Conservation (phyloP, 2,888 invertebrate species). For the Drosophila mayaguana region DNA sequence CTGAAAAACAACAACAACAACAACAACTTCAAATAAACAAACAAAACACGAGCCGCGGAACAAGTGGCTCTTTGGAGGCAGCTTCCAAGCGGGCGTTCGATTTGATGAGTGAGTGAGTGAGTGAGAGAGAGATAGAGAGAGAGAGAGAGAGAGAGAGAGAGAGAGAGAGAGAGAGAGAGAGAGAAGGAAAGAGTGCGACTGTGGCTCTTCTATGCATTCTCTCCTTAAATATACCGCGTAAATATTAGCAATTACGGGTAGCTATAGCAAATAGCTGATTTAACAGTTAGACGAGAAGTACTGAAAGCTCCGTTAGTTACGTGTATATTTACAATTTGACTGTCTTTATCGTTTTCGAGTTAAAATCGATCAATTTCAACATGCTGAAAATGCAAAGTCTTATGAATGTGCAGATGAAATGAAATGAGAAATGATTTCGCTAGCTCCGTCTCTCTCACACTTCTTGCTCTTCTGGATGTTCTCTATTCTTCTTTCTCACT, state of each 20-base stretch:
- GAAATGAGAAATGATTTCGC: no score
- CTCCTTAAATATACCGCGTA: slow-evolving; percentile 5
- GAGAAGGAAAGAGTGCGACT: no score
- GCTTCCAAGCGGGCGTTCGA: slow-evolving; percentile 28
- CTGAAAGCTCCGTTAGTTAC: no score
- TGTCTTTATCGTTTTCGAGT: no score
- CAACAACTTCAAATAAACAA: slow-evolving; percentile 32
- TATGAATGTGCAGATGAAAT: no score
- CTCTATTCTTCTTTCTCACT: neutral
- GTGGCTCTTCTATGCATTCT: neutral
- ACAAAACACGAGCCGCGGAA: slow-evolving; percentile 32
- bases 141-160: neutral
- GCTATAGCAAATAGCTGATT: neutral
- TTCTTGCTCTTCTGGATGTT: neutral
- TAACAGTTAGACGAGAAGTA: neutral
- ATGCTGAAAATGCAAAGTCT: neutral
- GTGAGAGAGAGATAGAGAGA: neutral
- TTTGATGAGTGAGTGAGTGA: slow-evolving; percentile 5
- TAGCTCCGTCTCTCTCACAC: neutral
- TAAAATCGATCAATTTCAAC: neutral
- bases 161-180: no score
- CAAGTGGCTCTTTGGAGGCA: slow-evolving; percentile 55
- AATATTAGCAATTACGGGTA: neutral
- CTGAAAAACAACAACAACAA: slow-evolving; percentile 1
- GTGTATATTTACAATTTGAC: no score